Percentiles rank a stretch among this genome's conserved stretches.
Conservation (phyloP, 2,113 vertebrate genomes). For the Lophochroa leadbeateri region DNA sequence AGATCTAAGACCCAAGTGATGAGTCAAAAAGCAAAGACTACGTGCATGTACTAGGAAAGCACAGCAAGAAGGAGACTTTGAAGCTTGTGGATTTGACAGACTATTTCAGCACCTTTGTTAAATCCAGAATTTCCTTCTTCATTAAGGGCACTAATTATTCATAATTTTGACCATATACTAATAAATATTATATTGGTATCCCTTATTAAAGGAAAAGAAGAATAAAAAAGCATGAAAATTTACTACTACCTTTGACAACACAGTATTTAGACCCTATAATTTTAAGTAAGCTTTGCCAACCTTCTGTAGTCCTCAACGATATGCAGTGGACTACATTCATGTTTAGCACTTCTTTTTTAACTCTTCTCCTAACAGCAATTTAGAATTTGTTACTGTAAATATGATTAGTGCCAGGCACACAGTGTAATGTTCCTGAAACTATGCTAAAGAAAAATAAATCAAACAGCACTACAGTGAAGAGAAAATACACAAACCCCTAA, state of each 20-base stretch:
- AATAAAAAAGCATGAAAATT: neutral
- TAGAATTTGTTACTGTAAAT: neutral
- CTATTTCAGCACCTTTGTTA: neutral
- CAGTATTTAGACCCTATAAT: neutral
- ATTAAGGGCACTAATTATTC: neutral
- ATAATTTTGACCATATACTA: neutral
- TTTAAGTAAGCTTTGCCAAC: neutral
- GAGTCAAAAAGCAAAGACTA: neutral
- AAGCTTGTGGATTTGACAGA: neutral
- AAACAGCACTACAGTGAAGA: neutral
- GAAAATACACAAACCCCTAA: neutral
- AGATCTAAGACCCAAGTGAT: neutral
- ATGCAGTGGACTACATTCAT: neutral
- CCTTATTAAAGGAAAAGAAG: neutral
- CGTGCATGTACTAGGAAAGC: neutral
- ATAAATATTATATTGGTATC: neutral
- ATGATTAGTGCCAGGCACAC: neutral
- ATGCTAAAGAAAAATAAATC: neutral
- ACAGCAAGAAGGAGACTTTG: neutral
- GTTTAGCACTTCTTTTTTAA: neutral
- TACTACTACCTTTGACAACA: neutral
- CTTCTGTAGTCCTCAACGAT: neutral
- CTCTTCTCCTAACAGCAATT: neutral
- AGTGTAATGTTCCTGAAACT: neutral
- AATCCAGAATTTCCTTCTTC: neutral